These are phyloP conservation scores for Albula glossodonta DNA, from an alignment of 2,113 vertebrate species.

Conservation along the genomic window DNA sequence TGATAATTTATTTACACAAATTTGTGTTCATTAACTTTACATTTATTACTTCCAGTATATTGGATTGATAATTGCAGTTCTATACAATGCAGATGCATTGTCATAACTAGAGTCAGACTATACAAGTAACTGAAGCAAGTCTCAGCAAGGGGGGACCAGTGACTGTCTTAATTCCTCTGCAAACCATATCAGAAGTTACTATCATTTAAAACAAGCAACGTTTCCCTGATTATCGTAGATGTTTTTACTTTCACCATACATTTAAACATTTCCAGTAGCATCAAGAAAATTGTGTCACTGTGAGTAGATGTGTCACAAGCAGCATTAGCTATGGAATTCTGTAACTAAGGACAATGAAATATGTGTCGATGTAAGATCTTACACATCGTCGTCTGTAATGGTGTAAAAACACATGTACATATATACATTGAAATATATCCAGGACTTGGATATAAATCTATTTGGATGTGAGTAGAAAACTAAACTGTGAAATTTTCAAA, in stretches of 20 bases:
- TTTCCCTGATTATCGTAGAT: neutral
- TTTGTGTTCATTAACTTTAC: conserved; percentile 18
- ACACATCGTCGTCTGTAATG: neutral
- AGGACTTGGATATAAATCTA: conserved; percentile 1
- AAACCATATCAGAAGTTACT: neutral
- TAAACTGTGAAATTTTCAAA: conserved; percentile 11
- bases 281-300: neutral
- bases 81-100: neutral
- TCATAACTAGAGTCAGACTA: neutral
- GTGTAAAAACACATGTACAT: neutral
- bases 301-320: neutral
- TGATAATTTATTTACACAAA: neutral
- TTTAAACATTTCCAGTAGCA: neutral
- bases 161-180: neutral
- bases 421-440: neutral
- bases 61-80: neutral
- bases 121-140: neutral
- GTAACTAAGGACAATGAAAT: neutral
- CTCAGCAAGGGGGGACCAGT: neutral
- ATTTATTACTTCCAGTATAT: neutral
- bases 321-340: neutral
- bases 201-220: neutral
- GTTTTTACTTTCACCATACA: neutral
- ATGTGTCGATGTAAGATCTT: neutral
- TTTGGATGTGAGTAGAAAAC: conserved; percentile 10